A percentile compares a stretch with the other conserved stretches of the same genome.
Evolutionary conservation across 2,888 invertebrate genomes (phyloP).

Genomic region (Tetrapedia diversipes): DNA sequence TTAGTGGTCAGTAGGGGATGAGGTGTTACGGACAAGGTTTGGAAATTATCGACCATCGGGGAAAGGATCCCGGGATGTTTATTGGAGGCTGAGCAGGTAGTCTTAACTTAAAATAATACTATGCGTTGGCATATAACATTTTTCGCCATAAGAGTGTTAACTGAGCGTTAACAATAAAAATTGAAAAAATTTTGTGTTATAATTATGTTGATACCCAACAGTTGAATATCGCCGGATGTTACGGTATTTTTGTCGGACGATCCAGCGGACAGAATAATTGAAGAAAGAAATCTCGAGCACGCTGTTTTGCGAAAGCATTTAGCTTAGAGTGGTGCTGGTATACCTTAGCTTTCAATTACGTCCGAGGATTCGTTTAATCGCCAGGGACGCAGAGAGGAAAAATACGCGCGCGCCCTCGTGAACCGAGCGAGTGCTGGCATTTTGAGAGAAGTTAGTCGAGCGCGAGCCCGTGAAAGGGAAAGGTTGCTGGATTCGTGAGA

Average conservation of each 20-base stretch:
- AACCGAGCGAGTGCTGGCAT: slow-evolving; percentile 16
- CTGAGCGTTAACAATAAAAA: too few relatives aligned
- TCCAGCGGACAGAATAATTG: not conserved
- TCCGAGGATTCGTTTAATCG: slow-evolving; percentile 31
- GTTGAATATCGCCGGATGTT: too few relatives aligned
- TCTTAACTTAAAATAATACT: too few relatives aligned
- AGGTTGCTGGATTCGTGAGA: slow-evolving; percentile 27
- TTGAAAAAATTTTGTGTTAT: too few relatives aligned
- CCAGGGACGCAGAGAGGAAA: slow-evolving; percentile 23
- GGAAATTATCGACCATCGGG: too few relatives aligned
- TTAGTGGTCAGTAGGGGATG: too few relatives aligned
- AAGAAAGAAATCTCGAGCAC: slow-evolving; percentile 8
- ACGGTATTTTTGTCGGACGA: not conserved
- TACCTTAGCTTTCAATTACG: slow-evolving; percentile 27
- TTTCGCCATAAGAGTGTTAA: too few relatives aligned
- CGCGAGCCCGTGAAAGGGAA: slow-evolving; percentile 19
- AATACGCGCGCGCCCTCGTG: slow-evolving; percentile 15
- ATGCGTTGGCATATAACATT: too few relatives aligned
- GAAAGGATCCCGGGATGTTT: too few relatives aligned
- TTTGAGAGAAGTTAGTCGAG: slow-evolving; percentile 34
- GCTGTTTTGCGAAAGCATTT: slow-evolving; percentile 22
- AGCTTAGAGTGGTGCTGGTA: not conserved
- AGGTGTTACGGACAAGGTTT: too few relatives aligned
- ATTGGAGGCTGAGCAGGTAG: too few relatives aligned
- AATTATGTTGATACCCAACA: too few relatives aligned